Evolutionary conservation across 92 coral and sea anemone species (phyloP).

Genomic region (Desmophyllum pertusum): DNA sequence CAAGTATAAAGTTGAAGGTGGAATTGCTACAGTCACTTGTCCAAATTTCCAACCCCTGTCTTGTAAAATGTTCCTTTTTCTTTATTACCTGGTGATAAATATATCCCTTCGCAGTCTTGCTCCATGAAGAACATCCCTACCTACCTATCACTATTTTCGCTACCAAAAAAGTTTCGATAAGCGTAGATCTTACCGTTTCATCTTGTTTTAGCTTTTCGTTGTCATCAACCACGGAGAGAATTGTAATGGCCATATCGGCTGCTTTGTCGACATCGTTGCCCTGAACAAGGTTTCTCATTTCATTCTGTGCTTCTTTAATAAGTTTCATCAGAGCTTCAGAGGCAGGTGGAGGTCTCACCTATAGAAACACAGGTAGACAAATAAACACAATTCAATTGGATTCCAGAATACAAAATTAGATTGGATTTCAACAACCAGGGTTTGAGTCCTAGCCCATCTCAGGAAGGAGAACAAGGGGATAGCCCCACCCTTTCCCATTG

Average conservation of each 20-base stretch:
- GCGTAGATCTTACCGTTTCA: constrained; percentile 30
- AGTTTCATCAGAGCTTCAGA: constrained; percentile 33
- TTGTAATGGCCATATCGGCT: constrained; percentile 45
- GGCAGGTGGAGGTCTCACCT: constrained; percentile 47
- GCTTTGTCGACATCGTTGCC: constrained; percentile 38
- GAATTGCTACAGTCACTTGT: too few relatives aligned
- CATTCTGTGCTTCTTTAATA: constrained; percentile 22
- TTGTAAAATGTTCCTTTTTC: not conserved
- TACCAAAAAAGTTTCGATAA: not conserved
- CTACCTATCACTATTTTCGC: not conserved
- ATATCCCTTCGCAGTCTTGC: not conserved
- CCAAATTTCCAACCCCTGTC: not conserved
- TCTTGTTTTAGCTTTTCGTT: constrained; percentile 32
- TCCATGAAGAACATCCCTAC: not conserved
- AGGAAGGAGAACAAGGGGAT: too few relatives aligned
- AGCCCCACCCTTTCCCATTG: too few relatives aligned
- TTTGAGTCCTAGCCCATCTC: not conserved
- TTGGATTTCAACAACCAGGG: too few relatives aligned
- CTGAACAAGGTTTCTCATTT: constrained; percentile 23
- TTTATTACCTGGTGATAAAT: not conserved
- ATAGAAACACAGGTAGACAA: not conserved
- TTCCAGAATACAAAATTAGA: not conserved
- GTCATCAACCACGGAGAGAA: constrained; percentile 39
- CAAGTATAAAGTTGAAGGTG: too few relatives aligned
- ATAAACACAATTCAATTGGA: not conserved